Percentiles rank a stretch among this genome's conserved stretches.
These are phyloP conservation scores for Microctonus brassicae DNA, from an alignment of 2,888 invertebrate species.

Conservation along the genomic window DNA sequence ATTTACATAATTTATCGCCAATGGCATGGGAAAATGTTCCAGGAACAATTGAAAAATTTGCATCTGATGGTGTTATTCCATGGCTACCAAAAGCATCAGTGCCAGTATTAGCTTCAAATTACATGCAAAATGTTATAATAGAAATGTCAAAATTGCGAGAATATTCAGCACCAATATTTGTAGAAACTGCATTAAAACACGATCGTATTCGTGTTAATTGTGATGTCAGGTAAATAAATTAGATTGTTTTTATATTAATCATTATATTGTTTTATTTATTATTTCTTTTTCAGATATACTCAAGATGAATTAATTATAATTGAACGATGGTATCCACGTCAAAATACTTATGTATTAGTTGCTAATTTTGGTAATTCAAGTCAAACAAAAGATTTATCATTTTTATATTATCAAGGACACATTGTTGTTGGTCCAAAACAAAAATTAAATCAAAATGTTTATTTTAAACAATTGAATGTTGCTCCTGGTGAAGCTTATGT, in stretches of 20 bases:
- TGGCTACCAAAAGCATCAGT: conserved; percentile 75
- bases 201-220: conserved; percentile 77
- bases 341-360: conserved; percentile 82
- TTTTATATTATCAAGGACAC: conserved; percentile 82
- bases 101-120: conserved; percentile 68
- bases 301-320: conserved; percentile 77
- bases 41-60: conserved; percentile 68
- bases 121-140: conserved; percentile 72
- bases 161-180: conserved; percentile 80
- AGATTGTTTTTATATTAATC: background rate
- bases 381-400: conserved; percentile 80
- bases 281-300: conserved; percentile 70
- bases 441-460: conserved; percentile 68
- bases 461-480: conserved; percentile 72
- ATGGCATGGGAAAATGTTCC: conserved; percentile 76
- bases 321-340: conserved; percentile 84
- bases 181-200: conserved; percentile 79
- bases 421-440: conserved; percentile 73
- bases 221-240: conserved; percentile 71
- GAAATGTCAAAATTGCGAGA: conserved; percentile 75
- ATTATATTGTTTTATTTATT: background rate
- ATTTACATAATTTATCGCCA: conserved; percentile 78
- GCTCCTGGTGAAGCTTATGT: conserved; percentile 77
- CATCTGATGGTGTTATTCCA: conserved; percentile 72
- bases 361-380: conserved; percentile 78